Percentiles rank a stretch among this genome's conserved stretches.
Conservation (phyloP, 2,113 vertebrate genomes). For the Phylloscopus whistleri region DNA sequence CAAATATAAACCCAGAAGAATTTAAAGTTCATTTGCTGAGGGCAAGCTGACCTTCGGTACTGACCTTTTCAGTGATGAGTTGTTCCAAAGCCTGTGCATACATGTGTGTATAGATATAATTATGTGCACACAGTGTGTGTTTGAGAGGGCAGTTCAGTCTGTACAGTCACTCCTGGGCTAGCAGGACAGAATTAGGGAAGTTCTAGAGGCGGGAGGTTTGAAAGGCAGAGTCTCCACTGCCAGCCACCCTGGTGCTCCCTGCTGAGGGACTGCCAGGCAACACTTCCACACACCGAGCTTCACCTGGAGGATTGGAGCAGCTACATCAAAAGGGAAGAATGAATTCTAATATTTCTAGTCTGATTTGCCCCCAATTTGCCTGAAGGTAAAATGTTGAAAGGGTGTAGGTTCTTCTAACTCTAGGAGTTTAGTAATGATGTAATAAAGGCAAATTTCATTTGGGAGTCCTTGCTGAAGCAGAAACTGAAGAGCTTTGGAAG, state of each 20-base stretch:
- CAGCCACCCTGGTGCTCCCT: not conserved
- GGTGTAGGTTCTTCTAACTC: not conserved
- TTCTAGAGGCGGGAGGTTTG: not conserved
- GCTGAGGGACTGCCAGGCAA: not conserved
- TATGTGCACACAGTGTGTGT: accelerated
- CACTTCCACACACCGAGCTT: not conserved
- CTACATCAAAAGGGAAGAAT: not conserved
- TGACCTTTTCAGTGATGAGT: not conserved
- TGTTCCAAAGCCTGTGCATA: accelerated
- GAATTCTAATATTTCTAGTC: not conserved
- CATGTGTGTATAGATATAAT: accelerated
- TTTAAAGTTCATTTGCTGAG: not conserved
- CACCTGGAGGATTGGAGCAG: not conserved
- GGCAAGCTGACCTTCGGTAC: not conserved
- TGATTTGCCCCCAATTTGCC: not conserved
- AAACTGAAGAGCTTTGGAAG: not conserved
- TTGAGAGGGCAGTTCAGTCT: not conserved
- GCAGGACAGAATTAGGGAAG: not conserved
- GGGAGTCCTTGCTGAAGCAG: not conserved
- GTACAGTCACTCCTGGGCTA: not conserved
- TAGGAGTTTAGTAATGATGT: not conserved
- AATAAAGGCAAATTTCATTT: not conserved
- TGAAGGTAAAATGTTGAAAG: not conserved
- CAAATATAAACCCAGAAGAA: not conserved
- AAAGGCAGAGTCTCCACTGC: not conserved